A percentile compares a stretch with the other conserved stretches of the same genome.
Conservation (phyloP, 2,797 vertebrate species). For the Galago senegalensis region DNA sequence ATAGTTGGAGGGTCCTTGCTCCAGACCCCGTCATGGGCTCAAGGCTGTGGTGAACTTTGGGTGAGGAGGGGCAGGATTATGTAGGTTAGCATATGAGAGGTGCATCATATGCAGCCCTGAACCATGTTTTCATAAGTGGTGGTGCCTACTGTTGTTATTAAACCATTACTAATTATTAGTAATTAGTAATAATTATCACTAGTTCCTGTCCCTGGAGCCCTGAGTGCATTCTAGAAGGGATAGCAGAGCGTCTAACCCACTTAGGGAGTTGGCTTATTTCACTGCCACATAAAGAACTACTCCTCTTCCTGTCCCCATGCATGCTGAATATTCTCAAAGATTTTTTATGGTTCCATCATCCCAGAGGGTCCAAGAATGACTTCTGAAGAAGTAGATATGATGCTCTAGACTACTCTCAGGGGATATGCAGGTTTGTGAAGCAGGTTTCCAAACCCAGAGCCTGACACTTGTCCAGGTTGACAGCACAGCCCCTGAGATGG, state of each 20-base stretch:
- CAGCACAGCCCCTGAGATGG: constrained; percentile 40
- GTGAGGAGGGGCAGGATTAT: neutral
- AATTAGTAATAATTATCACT: constrained; percentile 5
- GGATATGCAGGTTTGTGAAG: neutral
- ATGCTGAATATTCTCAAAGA: neutral
- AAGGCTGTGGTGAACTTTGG: neutral
- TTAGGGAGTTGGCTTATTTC: neutral
- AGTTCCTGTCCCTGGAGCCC: neutral
- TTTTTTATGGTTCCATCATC: neutral
- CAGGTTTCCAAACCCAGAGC: constrained; percentile 62
- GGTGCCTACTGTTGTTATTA: constrained; percentile 14
- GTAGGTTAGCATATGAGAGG: neutral
- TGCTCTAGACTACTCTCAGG: neutral
- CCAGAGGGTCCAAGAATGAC: constrained; percentile 56
- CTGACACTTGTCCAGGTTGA: neutral
- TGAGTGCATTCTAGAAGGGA: constrained; percentile 17
- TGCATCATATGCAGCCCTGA: neutral
- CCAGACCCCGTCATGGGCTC: neutral
- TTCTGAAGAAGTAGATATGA: neutral
- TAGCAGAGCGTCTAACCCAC: neutral
- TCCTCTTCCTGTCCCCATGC: neutral
- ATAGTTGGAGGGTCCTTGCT: neutral
- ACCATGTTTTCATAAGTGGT: neutral
- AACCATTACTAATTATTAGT: neutral
- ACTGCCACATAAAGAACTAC: neutral